Percentiles rank a stretch among this genome's conserved stretches.
These are phyloP conservation scores for Raja brachyura DNA, from an alignment of 2,113 vertebrate species.

Conservation along the genomic window DNA sequence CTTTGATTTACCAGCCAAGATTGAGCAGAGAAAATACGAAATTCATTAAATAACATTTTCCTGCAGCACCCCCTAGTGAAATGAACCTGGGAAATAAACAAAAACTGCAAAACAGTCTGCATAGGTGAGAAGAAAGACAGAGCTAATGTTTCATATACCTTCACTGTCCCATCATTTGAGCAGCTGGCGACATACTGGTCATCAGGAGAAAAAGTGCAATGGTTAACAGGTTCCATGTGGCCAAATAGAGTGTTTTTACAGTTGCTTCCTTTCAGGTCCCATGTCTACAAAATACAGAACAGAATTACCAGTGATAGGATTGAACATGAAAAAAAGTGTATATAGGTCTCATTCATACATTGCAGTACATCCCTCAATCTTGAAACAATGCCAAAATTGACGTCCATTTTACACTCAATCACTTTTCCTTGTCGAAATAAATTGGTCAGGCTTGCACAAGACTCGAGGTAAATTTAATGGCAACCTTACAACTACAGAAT, in stretches of 20 bases:
- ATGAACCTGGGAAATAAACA: no score
- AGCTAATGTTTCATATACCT: constrained; percentile 56
- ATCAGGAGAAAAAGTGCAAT: constrained; percentile 89
- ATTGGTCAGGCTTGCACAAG: not conserved
- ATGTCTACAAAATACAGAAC: constrained; percentile 62
- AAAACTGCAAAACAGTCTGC: no score
- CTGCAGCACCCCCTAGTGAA: no score
- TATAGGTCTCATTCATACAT: not conserved
- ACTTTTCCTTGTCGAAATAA: not conserved
- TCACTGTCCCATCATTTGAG: constrained; percentile 84
- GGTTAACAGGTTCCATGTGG: constrained; percentile 71
- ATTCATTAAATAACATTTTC: no score
- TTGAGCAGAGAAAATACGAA: no score
- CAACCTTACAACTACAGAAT: not conserved
- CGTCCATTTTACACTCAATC: not conserved
- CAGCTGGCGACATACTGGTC: constrained; percentile 78
- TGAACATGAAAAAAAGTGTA: not conserved
- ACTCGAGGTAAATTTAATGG: not conserved
- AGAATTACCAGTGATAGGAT: constrained; percentile 16
- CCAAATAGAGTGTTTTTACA: constrained; percentile 91
- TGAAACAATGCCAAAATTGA: no score
- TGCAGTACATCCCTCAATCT: not conserved
- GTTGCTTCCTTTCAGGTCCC: constrained; percentile 71
- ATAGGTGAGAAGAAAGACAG: no score
- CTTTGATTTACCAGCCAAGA: no score